phyloP scores from a whole-genome alignment of 2,888 invertebrate species.

The Limnephilus lunatus region DNA sequence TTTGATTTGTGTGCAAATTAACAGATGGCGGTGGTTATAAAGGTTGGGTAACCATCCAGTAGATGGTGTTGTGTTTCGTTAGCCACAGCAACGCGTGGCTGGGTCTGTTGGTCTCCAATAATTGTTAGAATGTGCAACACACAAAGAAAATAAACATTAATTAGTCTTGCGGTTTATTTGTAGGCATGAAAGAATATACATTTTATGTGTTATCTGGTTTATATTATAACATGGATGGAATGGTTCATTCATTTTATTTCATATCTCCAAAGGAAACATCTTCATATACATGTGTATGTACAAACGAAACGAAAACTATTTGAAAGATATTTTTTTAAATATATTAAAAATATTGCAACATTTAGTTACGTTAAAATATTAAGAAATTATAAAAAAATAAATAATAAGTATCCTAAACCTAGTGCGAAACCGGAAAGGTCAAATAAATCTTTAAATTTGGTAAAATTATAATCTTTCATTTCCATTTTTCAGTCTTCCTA shows the following conservation, averaged over 20 bases:
- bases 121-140: neutral
- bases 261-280: conserved; percentile 30
- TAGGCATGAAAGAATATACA: conserved; percentile 56
- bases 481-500: conserved; percentile 12
- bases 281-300: conserved; percentile 37
- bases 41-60: too few species aligned
- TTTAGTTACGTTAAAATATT: neutral
- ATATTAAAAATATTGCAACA: neutral
- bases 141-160: conserved; percentile 21
- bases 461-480: conserved; percentile 18
- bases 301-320: conserved; percentile 35
- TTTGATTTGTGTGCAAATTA: too few species aligned
- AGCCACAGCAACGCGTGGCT: too few species aligned
- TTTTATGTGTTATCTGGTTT: conserved; percentile 48
- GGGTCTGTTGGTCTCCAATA: too few species aligned
- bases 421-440: conserved; percentile 19
- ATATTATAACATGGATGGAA: conserved; percentile 51
- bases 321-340: conserved; percentile 1
- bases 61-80: too few species aligned
- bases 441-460: conserved; percentile 11
- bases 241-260: conserved; percentile 42
- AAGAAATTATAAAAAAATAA: conserved; percentile 40
- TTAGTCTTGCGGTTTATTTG: conserved; percentile 53
- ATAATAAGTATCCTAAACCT: conserved; percentile 44
- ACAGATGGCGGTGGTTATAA: too few species aligned